These are phyloP conservation scores for Melanotaenia duboulayi DNA, from an alignment of 2,113 vertebrate species.

Conservation along the genomic window DNA sequence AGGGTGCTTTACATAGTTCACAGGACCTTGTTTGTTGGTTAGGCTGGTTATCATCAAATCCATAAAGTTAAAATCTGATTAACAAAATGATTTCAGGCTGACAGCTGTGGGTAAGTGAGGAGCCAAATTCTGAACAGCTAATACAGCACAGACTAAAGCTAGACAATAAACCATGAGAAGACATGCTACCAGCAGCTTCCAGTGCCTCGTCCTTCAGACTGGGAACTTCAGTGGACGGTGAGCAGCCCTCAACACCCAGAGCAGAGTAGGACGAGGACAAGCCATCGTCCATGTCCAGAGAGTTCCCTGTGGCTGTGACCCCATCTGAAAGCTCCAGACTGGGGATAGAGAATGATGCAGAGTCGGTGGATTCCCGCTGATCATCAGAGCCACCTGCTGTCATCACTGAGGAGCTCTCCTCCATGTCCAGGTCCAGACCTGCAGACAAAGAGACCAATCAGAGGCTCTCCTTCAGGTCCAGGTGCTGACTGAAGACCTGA, in stretches of 20 bases:
- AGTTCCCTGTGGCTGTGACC: conserved; percentile 37
- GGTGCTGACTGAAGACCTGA: not conserved
- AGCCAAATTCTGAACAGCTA: too few species aligned
- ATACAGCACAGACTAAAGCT: not conserved
- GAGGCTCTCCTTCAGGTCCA: not conserved
- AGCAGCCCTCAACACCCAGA: conserved; percentile 40
- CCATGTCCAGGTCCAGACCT: conserved; percentile 48
- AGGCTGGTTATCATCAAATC: too few species aligned
- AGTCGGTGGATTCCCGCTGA: conserved; percentile 70
- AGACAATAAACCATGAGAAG: too few species aligned
- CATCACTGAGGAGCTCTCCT: conserved; percentile 59
- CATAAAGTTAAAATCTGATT: too few species aligned
- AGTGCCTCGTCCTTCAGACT: conserved; percentile 21
- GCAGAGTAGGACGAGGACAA: conserved; percentile 56
- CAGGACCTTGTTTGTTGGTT: too few species aligned
- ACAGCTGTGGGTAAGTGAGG: not conserved
- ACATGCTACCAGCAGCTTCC: conserved; percentile 41
- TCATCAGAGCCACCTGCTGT: conserved; percentile 57
- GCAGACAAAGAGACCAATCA: not conserved
- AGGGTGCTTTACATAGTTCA: too few species aligned
- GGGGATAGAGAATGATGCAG: conserved; percentile 72
- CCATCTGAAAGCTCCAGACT: conserved; percentile 76
- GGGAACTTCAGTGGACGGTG: conserved; percentile 24
- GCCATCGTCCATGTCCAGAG: conserved; percentile 69
- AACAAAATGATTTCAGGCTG: not conserved